phyloP scores from a whole-genome alignment of 2,113 vertebrate species.

The Anhinga rufa region DNA sequence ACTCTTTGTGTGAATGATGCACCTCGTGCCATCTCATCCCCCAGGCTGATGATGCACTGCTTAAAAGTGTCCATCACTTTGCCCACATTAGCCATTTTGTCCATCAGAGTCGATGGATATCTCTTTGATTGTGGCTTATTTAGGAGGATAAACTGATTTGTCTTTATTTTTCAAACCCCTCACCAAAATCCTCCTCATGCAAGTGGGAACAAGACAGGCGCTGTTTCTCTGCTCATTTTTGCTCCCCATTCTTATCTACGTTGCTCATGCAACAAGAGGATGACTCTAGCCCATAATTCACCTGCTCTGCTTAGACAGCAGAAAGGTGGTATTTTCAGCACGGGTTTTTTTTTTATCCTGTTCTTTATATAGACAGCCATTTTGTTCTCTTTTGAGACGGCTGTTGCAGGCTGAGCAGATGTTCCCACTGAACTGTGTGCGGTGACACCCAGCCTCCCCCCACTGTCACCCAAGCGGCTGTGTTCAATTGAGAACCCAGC shows the following conservation, averaged over 20 bases:
- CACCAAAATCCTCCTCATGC: background rate
- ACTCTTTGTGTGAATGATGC: accelerated
- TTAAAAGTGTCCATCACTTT: background rate
- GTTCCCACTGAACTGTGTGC: background rate
- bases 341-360: background rate
- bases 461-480: accelerated
- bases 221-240: background rate
- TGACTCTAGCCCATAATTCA: background rate
- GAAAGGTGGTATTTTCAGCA: slow-evolving; percentile 5
- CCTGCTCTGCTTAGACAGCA: slow-evolving; percentile 16
- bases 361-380: slow-evolving; percentile 32
- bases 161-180: background rate
- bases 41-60: background rate
- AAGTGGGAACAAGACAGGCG: background rate
- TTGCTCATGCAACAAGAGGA: background rate
- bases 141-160: background rate
- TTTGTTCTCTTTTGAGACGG: background rate
- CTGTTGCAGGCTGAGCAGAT: slow-evolving; percentile 42
- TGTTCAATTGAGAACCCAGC: background rate
- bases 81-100: background rate
- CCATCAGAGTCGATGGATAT: background rate
- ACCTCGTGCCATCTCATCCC: background rate
- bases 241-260: background rate
- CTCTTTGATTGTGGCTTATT: background rate
- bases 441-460: background rate